phyloP scores from a whole-genome alignment of 2,888 invertebrate genomes.

The Oligia latruncula region DNA sequence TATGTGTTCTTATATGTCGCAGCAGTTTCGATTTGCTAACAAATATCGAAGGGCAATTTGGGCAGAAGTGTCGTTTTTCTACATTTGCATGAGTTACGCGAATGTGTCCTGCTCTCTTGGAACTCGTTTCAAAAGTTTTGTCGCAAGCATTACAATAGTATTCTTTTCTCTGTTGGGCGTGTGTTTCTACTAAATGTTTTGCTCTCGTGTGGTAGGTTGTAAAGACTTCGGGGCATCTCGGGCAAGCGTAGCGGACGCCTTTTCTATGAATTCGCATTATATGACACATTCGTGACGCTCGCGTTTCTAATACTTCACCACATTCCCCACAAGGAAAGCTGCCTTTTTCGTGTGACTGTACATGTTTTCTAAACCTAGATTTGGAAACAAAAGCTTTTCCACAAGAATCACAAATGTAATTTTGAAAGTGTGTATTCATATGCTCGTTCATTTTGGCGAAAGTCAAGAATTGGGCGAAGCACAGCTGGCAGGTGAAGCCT shows the following conservation, averaged over 20 bases:
- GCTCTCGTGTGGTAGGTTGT: conserved; percentile 81
- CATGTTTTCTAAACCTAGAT: conserved; percentile 82
- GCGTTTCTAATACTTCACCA: conserved; percentile 77
- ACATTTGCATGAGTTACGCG: conserved; percentile 74
- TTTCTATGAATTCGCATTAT: conserved; percentile 79
- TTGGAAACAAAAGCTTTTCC: conserved; percentile 85
- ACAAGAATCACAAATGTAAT: conserved; percentile 84
- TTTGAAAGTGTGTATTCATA: conserved; percentile 85
- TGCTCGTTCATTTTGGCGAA: conserved; percentile 85
- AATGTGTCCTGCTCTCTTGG: conserved; percentile 80
- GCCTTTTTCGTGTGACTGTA: conserved; percentile 82
- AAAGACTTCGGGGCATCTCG: conserved; percentile 82
- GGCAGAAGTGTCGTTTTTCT: conserved; percentile 74
- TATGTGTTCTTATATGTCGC: conserved; percentile 77
- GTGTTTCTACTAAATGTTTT: conserved; percentile 81
- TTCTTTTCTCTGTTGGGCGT: conserved; percentile 75
- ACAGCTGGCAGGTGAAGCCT: conserved; percentile 81
- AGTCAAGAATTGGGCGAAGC: conserved; percentile 73
- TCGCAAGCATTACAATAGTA: conserved; percentile 79
- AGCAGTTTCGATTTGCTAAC: conserved; percentile 76
- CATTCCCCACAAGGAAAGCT: conserved; percentile 84
- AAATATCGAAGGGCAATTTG: conserved; percentile 75
- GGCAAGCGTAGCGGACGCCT: conserved; percentile 83
- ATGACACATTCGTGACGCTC: conserved; percentile 80
- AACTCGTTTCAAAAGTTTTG: conserved; percentile 78